Evolutionary conservation across 2,888 invertebrate genomes (phyloP).

Genomic region (Dendrolimus pini): DNA sequence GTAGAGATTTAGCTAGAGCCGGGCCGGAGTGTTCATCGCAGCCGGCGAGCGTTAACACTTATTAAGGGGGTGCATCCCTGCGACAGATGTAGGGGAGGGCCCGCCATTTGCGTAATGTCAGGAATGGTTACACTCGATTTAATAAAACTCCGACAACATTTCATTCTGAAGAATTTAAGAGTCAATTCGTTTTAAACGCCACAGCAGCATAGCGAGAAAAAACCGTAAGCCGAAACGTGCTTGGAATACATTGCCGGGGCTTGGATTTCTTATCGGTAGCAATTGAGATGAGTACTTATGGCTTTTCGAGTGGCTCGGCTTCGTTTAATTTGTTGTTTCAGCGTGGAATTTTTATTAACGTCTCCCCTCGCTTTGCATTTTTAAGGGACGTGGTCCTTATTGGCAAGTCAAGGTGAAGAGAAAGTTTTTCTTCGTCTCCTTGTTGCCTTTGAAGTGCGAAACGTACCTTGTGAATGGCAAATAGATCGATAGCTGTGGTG

Average conservation of each 20-base stretch:
- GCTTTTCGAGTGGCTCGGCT: conserved; percentile 76
- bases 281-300: conserved; percentile 77
- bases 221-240: conserved; percentile 74
- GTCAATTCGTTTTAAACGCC: conserved; percentile 74
- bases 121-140: conserved; percentile 77
- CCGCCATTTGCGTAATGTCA: conserved; percentile 75
- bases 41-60: conserved; percentile 75
- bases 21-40: conserved; percentile 67
- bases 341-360: conserved; percentile 75
- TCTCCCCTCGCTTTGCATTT: conserved; percentile 69
- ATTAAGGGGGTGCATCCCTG: conserved; percentile 76
- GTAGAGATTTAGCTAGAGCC: conserved; percentile 73
- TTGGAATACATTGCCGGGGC: conserved; percentile 70
- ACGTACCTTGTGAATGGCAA: conserved; percentile 19
- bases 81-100: conserved; percentile 76
- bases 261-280: conserved; percentile 76
- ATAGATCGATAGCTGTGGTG: conserved; percentile 21
- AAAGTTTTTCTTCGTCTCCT: conserved; percentile 38
- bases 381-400: conserved; percentile 47
- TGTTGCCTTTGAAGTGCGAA: conserved; percentile 21
- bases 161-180: conserved; percentile 75
- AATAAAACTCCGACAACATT: conserved; percentile 75
- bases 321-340: conserved; percentile 77
- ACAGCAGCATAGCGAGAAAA: conserved; percentile 68
- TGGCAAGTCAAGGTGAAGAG: conserved; percentile 46